Evolutionary conservation across 2,888 invertebrate genomes (phyloP).

Genomic region (Drosophila emarginata): DNA sequence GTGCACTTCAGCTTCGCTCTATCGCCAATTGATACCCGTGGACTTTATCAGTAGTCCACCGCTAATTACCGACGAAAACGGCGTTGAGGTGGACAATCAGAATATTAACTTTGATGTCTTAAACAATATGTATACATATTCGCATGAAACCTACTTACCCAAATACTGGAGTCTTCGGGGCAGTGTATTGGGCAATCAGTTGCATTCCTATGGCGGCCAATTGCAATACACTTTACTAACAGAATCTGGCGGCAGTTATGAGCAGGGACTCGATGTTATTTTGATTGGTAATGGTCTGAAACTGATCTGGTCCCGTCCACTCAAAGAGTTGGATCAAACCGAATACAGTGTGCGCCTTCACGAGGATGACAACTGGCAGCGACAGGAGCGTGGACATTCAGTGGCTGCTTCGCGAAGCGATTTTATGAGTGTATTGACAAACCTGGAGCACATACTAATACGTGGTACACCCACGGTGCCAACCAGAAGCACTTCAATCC

Average conservation of each 20-base stretch:
- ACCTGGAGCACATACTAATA: conserved; percentile 91
- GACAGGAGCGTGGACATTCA: conserved; percentile 83
- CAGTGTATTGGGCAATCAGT: conserved; percentile 88
- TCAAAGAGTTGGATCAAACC: conserved; percentile 51
- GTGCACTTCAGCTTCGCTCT: conserved; percentile 85
- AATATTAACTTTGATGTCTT: conserved; percentile 83
- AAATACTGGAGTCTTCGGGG: conserved; percentile 91
- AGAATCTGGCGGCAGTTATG: conserved; percentile 84
- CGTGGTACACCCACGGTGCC: conserved; percentile 88
- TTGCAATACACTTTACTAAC: conserved; percentile 89
- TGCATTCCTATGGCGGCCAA: conserved; percentile 94
- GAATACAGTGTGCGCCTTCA: conserved; percentile 85
- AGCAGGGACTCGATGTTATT: conserved; percentile 90
- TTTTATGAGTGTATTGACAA: conserved; percentile 92
- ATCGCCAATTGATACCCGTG: conserved; percentile 87
- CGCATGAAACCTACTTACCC: conserved; percentile 82
- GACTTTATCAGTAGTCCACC: conserved; percentile 85
- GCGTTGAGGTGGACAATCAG: conserved; percentile 59
- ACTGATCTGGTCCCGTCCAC: conserved; percentile 86
- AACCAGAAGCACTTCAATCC: conserved; percentile 85
- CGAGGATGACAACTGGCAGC: conserved; percentile 88
- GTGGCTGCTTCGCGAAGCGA: conserved; percentile 89
- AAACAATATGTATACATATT: conserved; percentile 86
- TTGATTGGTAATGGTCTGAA: conserved; percentile 90
- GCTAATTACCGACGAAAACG: conserved; percentile 85